Evolutionary conservation across 2,797 vertebrate species (phyloP).

Genomic region (Odontamblyopus rebecca): DNA sequence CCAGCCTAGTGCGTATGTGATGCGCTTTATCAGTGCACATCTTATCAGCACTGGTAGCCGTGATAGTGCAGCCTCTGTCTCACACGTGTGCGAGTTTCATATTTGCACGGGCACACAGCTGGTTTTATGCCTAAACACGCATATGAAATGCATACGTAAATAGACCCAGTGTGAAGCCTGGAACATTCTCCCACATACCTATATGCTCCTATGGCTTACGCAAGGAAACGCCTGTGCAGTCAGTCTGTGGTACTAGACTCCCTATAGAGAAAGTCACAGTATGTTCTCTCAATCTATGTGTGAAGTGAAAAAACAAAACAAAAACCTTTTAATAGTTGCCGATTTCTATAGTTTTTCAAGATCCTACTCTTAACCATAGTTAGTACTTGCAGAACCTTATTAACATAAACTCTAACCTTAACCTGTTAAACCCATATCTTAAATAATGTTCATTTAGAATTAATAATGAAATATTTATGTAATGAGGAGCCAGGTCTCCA

Average conservation of each 20-base stretch:
- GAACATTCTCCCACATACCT: background rate
- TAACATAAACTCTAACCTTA: no score
- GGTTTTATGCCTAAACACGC: background rate
- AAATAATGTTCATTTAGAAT: no score
- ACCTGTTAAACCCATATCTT: no score
- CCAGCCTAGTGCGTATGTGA: background rate
- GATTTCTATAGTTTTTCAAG: no score
- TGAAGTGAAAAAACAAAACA: no score
- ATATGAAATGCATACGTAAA: background rate
- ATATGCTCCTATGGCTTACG: background rate
- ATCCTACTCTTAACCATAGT: no score
- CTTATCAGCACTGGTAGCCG: constrained; percentile 9
- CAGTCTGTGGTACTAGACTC: background rate
- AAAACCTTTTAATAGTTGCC: no score
- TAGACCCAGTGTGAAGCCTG: background rate
- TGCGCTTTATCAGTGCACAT: constrained; percentile 3
- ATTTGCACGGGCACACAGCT: background rate
- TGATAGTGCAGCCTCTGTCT: constrained; percentile 10
- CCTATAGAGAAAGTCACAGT: background rate
- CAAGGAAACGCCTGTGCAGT: background rate
- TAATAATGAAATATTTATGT: no score
- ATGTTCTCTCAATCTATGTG: background rate
- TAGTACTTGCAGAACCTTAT: no score
- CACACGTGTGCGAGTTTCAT: background rate
- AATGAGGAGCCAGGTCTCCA: no score